Base-by-base conservation (phyloP, 2,888 invertebrate genomes). In the Pollenia labialis region DNA sequence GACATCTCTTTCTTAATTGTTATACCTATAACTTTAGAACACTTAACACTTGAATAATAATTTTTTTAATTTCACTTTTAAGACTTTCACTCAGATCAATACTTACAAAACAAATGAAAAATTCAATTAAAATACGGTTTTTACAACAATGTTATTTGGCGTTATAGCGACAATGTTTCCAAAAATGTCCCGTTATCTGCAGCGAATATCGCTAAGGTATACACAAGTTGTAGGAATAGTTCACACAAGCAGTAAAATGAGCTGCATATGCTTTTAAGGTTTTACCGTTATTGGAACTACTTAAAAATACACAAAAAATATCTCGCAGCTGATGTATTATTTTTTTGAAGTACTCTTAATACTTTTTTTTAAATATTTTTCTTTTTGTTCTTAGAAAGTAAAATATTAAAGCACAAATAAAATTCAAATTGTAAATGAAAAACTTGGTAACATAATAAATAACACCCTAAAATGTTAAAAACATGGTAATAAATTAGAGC, bases 131-230 rank as follows among this genome's bases (percentile, higher is more conserved):
- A 60, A 44, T 32, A 32, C 32, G 40, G 40, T 40, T 14, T 23
- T 60, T 23, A 23, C 23, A 23, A 2, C 1, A 11, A 3, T 32
- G 9, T 6, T 40, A 8, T 60, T 60, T 60, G 60, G 60, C 60
- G 23, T 60, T 60, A 14, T 60, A 60, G 60, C 32, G 60, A 60
- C 32, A 60, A 32, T 40, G 50, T 52, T 69, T 69, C 40, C 52
- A 69, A 69, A 32, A 69, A 40, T 69, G 11, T 32, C 32, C 8
- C 52, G 68, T 69, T 69, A 52, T 48, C 48, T n/a, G n/a, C n/a
- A n/a, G n/a, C n/a, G n/a, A n/a, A n/a, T n/a, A n/a, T n/a, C n/a
- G n/a, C n/a, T n/a, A n/a, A n/a, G n/a, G n/a, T n/a, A n/a, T n/a
- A n/a, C n/a, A n/a, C n/a, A n/a, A n/a, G n/a, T n/a, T n/a, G n/a